Conservation (phyloP, 2,113 vertebrate genomes). For the Malurus alboscapulatus region DNA sequence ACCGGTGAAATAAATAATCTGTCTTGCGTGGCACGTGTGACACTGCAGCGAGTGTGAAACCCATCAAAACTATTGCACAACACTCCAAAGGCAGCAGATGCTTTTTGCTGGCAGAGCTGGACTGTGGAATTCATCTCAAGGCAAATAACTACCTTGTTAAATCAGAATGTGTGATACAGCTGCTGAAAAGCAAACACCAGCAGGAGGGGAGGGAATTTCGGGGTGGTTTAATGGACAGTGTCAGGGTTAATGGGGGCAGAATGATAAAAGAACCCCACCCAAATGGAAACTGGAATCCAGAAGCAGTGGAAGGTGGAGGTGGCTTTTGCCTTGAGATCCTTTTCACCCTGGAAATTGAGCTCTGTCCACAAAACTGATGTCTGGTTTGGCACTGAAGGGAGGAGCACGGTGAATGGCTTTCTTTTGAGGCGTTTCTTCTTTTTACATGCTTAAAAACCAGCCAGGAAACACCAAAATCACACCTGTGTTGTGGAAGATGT, state of each 20-base stretch:
- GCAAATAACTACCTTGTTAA: not conserved
- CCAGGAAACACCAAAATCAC: not conserved
- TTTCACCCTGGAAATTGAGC: not conserved
- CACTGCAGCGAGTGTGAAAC: not conserved
- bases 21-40: not conserved
- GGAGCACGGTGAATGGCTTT: not conserved
- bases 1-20: not conserved
- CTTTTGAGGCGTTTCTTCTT: not conserved
- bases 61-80: not conserved
- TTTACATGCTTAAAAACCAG: not conserved
- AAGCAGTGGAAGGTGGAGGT: not conserved
- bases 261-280: not conserved
- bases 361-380: not conserved
- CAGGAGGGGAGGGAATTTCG: not conserved
- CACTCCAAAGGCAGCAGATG: not conserved
- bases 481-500: fast-evolving
- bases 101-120: not conserved
- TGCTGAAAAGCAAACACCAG: not conserved
- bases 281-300: not conserved
- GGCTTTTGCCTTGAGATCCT: not conserved
- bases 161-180: not conserved
- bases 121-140: not conserved
- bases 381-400: not conserved
- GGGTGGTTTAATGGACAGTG: not conserved
- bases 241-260: not conserved